phyloP scores from a whole-genome alignment of 2,888 invertebrate species.

The Lordiphosa andalusiaca region DNA sequence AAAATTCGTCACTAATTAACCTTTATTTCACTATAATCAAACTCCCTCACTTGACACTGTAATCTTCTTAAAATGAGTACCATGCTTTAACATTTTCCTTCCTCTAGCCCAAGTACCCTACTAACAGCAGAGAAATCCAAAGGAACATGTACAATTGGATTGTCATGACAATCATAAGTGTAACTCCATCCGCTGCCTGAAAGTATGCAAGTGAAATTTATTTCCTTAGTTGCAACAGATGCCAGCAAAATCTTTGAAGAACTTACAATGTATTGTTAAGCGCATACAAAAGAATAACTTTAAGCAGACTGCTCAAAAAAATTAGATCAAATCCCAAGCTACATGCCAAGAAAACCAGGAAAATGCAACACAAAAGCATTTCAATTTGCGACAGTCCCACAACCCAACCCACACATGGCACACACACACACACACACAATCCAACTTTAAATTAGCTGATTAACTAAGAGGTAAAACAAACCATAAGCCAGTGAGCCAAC shows the following conservation, averaged over 20 bases:
- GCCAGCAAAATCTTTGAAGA: too few species aligned
- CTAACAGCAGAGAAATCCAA: background rate
- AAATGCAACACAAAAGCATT: too few species aligned
- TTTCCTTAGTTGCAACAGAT: background rate
- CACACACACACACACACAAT: conserved; percentile 8
- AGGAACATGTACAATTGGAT: conserved; percentile 40
- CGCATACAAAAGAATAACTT: background rate
- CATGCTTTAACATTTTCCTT: too few species aligned
- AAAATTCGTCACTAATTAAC: too few species aligned
- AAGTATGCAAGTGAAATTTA: conserved; percentile 34
- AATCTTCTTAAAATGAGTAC: too few species aligned
- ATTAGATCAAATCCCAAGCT: conserved; percentile 2
- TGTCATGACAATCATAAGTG: conserved; percentile 45
- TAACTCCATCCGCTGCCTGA: conserved; percentile 20
- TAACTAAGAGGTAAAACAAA: conserved; percentile 70
- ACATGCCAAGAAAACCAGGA: background rate
- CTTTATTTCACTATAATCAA: too few species aligned
- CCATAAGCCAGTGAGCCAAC: conserved; percentile 46
- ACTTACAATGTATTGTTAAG: background rate
- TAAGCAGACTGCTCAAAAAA: background rate
- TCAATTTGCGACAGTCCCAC: conserved; percentile 19
- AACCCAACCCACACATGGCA: background rate
- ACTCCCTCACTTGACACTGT: too few species aligned
- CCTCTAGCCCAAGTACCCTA: too few species aligned
- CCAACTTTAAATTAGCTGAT: conserved; percentile 70